Evolutionary conservation across 2,113 vertebrate species (phyloP).

Genomic region (Poicephalus meyeri): DNA sequence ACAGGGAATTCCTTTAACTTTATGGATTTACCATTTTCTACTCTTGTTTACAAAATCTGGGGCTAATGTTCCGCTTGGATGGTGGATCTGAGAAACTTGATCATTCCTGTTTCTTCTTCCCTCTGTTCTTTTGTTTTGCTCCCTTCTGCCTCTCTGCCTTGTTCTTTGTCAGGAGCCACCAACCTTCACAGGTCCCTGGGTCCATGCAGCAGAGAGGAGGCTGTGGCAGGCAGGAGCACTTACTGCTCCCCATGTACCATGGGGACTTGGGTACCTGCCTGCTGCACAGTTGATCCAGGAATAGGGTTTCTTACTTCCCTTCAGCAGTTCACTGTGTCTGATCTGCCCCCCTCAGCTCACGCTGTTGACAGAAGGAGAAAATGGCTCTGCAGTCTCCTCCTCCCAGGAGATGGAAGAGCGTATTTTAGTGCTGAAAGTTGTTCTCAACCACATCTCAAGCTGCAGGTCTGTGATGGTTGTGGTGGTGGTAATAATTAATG

Average conservation of each 20-base stretch:
- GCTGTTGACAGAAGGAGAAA: background rate
- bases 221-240: background rate
- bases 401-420: background rate
- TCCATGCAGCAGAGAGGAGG: background rate
- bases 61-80: background rate
- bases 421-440: background rate
- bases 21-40: background rate
- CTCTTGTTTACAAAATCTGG: background rate
- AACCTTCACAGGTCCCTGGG: background rate
- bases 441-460: background rate
- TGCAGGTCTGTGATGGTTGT: background rate
- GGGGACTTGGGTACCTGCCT: background rate
- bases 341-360: background rate
- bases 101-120: background rate
- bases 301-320: background rate
- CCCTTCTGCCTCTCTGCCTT: background rate
- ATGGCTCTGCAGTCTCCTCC: background rate
- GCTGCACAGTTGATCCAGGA: background rate
- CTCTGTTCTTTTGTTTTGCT: background rate
- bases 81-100: background rate
- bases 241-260: fast-evolving
- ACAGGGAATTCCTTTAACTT: background rate
- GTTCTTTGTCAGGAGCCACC: background rate
- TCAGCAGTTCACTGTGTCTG: background rate
- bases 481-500: background rate